phyloP scores from a whole-genome alignment of 2,888 invertebrate genomes.

The Pammene aurita region DNA sequence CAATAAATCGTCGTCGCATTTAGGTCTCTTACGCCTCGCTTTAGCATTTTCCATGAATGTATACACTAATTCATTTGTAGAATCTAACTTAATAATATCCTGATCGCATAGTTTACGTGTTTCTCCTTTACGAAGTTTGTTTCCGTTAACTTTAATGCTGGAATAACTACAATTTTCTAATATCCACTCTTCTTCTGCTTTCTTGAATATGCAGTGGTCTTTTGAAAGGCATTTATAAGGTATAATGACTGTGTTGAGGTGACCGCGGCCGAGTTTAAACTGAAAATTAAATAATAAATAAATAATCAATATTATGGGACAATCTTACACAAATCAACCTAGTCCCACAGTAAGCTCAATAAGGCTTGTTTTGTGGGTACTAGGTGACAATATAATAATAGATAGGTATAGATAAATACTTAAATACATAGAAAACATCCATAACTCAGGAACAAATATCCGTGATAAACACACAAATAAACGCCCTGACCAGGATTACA shows the following conservation, averaged over 20 bases:
- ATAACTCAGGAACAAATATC: no score
- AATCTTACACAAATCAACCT: no score
- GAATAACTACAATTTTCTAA: conserved; percentile 80
- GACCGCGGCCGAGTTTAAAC: conserved; percentile 84
- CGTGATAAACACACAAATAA: no score
- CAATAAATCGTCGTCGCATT: conserved; percentile 51
- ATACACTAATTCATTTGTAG: conserved; percentile 66
- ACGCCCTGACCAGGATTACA: no score
- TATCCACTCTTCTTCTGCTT: conserved; percentile 72
- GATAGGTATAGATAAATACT: no score
- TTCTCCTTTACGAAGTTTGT: conserved; percentile 61
- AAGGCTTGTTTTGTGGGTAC: no score
- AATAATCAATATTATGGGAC: no score
- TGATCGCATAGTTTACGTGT: conserved; percentile 56
- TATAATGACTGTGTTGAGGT: conserved; percentile 79
- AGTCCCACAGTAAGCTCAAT: no score
- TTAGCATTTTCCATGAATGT: conserved; percentile 54
- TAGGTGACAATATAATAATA: no score
- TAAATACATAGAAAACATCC: no score
- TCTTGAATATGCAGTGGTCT: conserved; percentile 81
- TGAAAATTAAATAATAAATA: conserved; percentile 53
- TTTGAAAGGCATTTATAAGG: conserved; percentile 82
- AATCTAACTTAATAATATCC: conserved; percentile 68
- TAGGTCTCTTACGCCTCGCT: conserved; percentile 66
- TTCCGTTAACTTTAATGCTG: conserved; percentile 75